Conservation (phyloP, 2,888 invertebrate genomes). For the Drosophila longiperda region DNA sequence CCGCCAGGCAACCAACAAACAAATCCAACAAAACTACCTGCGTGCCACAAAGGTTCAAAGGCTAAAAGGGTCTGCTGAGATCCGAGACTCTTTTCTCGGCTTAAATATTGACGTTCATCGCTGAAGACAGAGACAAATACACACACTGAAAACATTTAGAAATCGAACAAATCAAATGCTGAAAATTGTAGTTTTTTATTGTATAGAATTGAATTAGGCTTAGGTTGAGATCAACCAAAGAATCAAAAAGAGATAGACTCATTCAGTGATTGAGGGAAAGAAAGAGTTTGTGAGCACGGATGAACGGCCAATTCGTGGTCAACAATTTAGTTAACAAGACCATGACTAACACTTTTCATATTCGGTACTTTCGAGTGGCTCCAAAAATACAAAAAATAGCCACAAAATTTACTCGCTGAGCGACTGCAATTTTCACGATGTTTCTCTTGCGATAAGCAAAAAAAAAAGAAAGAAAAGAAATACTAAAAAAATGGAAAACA, state of each 20-base stretch:
- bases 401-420: slow-evolving; percentile 22
- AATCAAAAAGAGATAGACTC: slow-evolving; percentile 9
- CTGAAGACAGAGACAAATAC: slow-evolving; percentile 11
- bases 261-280: background rate
- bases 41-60: slow-evolving; percentile 71
- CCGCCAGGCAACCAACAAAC: background rate
- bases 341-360: slow-evolving; percentile 80
- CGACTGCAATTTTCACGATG: slow-evolving; percentile 75
- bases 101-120: slow-evolving; percentile 59
- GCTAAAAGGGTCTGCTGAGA: slow-evolving; percentile 68
- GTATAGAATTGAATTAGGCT: slow-evolving; percentile 30
- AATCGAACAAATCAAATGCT: slow-evolving; percentile 67
- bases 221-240: slow-evolving; percentile 26
- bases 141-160: slow-evolving; percentile 35
- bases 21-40: slow-evolving; percentile 61
- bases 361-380: slow-evolving; percentile 59
- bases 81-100: slow-evolving; percentile 24
- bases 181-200: slow-evolving; percentile 51
- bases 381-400: slow-evolving; percentile 22
- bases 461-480: slow-evolving; percentile 34
- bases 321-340: slow-evolving; percentile 80
- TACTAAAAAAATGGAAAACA: slow-evolving; percentile 21
- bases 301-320: slow-evolving; percentile 70
- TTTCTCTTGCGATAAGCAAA: slow-evolving; percentile 80
- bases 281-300: slow-evolving; percentile 16